These are phyloP conservation scores for Acrobasis suavella DNA, from an alignment of 2,888 invertebrate genomes.

Conservation along the genomic window DNA sequence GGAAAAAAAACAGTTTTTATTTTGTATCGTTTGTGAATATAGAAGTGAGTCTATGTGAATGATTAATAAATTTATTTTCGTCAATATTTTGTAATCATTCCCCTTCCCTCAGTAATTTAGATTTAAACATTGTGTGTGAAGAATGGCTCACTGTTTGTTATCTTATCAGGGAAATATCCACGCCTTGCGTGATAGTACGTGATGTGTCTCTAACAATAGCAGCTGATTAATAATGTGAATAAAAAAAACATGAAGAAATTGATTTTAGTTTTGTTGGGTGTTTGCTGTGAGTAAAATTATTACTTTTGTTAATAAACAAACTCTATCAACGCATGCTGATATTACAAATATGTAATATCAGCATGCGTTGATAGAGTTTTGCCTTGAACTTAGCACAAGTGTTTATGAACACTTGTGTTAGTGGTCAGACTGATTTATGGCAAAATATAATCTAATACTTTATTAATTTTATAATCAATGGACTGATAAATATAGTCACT, in stretches of 20 bases:
- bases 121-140: slow-evolving; percentile 18
- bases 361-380: not conserved
- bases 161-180: slow-evolving; percentile 42
- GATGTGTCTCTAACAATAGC: slow-evolving; percentile 39
- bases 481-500: no score
- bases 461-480: no score
- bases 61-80: slow-evolving; percentile 1
- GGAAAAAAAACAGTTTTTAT: not conserved
- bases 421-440: no score
- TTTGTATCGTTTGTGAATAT: not conserved
- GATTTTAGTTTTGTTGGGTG: slow-evolving; percentile 36
- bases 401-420: no score
- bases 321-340: no score
- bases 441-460: no score
- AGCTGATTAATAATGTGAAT: slow-evolving; percentile 37
- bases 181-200: slow-evolving; percentile 44
- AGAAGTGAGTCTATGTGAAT: not conserved
- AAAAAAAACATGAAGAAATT: slow-evolving; percentile 47
- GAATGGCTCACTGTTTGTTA: slow-evolving; percentile 43
- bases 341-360: not conserved
- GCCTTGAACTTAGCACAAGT: not conserved
- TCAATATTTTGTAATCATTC: not conserved
- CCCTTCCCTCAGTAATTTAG: not conserved
- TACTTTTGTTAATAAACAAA: not conserved
- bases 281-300: slow-evolving; percentile 51